Evolutionary conservation across 2,888 invertebrate genomes (phyloP).

Genomic region (Meloe dianella): DNA sequence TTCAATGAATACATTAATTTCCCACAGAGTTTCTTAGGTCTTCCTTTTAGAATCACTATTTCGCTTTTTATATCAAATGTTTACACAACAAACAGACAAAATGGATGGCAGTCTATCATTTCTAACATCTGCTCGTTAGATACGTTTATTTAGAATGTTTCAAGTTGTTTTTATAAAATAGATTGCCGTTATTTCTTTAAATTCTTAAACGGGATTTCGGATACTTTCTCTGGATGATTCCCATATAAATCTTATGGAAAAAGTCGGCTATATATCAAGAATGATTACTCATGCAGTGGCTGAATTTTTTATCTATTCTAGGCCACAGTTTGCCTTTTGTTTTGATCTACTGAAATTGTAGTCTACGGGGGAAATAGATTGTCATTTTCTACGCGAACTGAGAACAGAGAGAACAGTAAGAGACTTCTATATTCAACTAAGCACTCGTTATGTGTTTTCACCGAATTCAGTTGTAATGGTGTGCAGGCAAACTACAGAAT

Average conservation of each 20-base stretch:
- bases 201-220: background rate
- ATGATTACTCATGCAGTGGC: background rate
- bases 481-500: too few relatives aligned
- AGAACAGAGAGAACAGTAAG: too few relatives aligned
- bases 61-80: too few relatives aligned
- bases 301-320: background rate
- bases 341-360: background rate
- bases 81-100: background rate
- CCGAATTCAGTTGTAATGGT: background rate
- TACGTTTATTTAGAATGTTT: background rate
- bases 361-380: background rate
- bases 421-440: background rate
- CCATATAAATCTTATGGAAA: background rate
- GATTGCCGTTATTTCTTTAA: background rate
- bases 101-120: background rate
- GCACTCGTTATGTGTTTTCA: background rate
- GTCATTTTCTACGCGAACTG: background rate
- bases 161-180: background rate
- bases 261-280: background rate
- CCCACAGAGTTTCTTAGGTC: too few relatives aligned
- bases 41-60: too few relatives aligned
- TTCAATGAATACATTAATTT: background rate
- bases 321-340: background rate
- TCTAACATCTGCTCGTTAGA: background rate
- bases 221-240: background rate